Evolutionary conservation across 2,797 vertebrate species (phyloP).

Genomic region (Microcaecilia unicolor): DNA sequence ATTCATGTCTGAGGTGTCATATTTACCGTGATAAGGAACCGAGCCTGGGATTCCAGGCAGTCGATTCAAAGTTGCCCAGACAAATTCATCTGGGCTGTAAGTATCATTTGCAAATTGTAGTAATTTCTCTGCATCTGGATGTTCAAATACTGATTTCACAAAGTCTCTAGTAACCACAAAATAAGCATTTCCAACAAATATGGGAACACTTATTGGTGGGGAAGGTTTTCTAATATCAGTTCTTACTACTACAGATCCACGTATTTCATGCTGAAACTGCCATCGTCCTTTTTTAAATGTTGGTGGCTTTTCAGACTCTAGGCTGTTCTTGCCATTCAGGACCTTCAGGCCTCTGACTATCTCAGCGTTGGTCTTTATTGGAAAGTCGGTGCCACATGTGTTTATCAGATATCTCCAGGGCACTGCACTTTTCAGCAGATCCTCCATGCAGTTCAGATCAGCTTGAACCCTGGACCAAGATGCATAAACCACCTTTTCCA

Average conservation of each 20-base stretch:
- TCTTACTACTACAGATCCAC: neutral
- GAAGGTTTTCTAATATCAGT: conserved; percentile 37
- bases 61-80: conserved; percentile 81
- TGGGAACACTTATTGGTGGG: conserved; percentile 61
- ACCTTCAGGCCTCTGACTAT: conserved; percentile 56
- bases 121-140: conserved; percentile 36
- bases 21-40: conserved; percentile 51
- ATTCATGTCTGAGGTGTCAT: conserved; percentile 64
- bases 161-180: conserved; percentile 65
- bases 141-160: conserved; percentile 53
- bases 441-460: conserved; percentile 76
- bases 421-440: conserved; percentile 53
- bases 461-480: conserved; percentile 79
- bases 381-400: conserved; percentile 75
- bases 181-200: conserved; percentile 78
- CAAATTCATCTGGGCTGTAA: conserved; percentile 78
- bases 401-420: conserved; percentile 75
- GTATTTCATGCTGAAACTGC: conserved; percentile 52
- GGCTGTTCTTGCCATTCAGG: conserved; percentile 63
- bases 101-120: conserved; percentile 81
- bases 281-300: conserved; percentile 51
- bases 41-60: conserved; percentile 67
- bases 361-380: conserved; percentile 75
- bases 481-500: conserved; percentile 63
- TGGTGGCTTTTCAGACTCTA: conserved; percentile 61